Evolutionary conservation across 2,888 invertebrate genomes (phyloP).

Genomic region (Crioceris asparagi): DNA sequence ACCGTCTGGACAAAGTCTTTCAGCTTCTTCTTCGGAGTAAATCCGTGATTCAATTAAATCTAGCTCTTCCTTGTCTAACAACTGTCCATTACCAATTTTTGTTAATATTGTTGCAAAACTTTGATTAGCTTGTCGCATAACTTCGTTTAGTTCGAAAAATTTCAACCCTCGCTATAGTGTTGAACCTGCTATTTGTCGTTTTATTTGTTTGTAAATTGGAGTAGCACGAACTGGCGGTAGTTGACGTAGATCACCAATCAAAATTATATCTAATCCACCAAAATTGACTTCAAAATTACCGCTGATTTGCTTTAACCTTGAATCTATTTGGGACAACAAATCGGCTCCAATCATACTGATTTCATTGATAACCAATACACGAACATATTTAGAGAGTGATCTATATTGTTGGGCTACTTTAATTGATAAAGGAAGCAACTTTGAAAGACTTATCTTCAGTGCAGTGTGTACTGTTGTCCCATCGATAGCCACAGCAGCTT

Average conservation of each 20-base stretch:
- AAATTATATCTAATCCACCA: background rate
- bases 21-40: background rate
- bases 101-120: constrained; percentile 22
- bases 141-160: constrained; percentile 26
- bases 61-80: background rate
- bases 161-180: constrained; percentile 26
- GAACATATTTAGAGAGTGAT: background rate
- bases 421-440: background rate
- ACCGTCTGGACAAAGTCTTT: background rate
- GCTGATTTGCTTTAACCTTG: background rate
- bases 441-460: constrained; percentile 4
- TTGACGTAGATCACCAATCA: constrained; percentile 1
- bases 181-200: background rate
- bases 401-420: background rate
- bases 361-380: background rate
- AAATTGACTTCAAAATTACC: background rate
- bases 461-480: constrained; percentile 32
- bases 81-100: background rate
- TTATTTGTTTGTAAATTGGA: background rate
- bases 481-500: constrained; percentile 33
- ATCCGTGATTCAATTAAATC: background rate
- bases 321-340: constrained; percentile 1
- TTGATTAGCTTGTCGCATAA: constrained; percentile 29
- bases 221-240: background rate
- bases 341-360: background rate